Base-by-base conservation (phyloP, 2,113 vertebrate species). In the Urocynchramus pylzowi region DNA sequence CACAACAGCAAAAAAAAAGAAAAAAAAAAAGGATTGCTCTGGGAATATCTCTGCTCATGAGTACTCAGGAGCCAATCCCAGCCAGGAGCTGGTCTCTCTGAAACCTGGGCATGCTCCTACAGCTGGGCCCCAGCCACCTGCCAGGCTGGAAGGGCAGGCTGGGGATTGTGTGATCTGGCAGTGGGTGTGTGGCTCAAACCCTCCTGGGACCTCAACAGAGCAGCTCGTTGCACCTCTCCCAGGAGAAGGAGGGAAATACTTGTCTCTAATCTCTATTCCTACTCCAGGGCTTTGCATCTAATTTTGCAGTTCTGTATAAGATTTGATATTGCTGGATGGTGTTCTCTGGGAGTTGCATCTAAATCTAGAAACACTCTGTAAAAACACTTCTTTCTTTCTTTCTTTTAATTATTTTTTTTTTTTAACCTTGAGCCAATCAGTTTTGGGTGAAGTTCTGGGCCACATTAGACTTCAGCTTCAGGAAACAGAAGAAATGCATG, bases 161-260 rank as follows among this genome's bases (percentile, higher is more conserved):
- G 57, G 24, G 44, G 20, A 1, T 27, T 31, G 1, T 5, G 0
- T 2, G 24, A 41, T 27, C 42, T 9, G 1, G 17, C 16, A 13
- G 27, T 2, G 50, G 59, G 18, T 61, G 75, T 81, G 77, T 75
- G 68, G 54, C 30, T 45, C 69, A n/a, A 16, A 35, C 23, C 33
- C 26, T 24, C n/a, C 69, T 21, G 56, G 28, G 73, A 53, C 50
- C 45, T 56, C 41, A 37, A 2, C 13, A 2, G 50, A n/a, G 41
- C 17, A 63, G 56, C 39, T 70, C 2, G 1, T 30, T 64, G 57
- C 53, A 69, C 33, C 41, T 89, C 65, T 41, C 54, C 23, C 10
- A 71, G 81, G 31, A 57, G 54, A 6, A 33, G 65, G 23, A 44
- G 22, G 0, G 5, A 65, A 57, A 31, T 11, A 9, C 42, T 88